Evolutionary conservation across 2,888 invertebrate species (phyloP), one percentile per base, ranked within the genome.

Genomic region (Drosophila leonis): DNA sequence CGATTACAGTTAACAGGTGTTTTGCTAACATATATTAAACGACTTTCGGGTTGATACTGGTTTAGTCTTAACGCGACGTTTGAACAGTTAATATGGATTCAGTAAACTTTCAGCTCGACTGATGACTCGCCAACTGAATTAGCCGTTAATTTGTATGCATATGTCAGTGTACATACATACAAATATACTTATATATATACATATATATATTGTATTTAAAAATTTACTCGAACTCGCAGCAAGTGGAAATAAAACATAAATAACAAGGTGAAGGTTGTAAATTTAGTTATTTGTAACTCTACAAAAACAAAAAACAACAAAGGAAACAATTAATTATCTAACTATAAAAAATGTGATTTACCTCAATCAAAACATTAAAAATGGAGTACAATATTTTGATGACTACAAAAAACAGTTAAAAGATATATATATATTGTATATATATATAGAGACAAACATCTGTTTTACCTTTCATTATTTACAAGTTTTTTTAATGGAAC

Each of bases 21-120:
- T 49, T 59, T n/a, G 0, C 42, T 31, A 7, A 20, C 51, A 18
- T 59, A 60, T 74, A 78, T 71, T 70, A 70, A 77, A 61, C 64
- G n/a, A 27, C 65, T 48, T 54, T 51, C 18, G 41, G 41, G 55
- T 56, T 63, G 66, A 54, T 39, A 29, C 12, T 9, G 37, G 49
- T 37, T 62, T 85, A 86, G 88, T 90, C 63, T 64, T 71, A 51
- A 51, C 77, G 75, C 72, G 72, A 46, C 71, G 33, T 51, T 72
- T 88, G 62, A 62, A 27, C 71, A 42, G 73, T 60, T 70, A 75
- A 54, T 70, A 82, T 82, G 88, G 74, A 37, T 13, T 41, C 55
- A 27, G 44, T 27, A 12, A 51, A 44, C 24, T 67, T 60, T 42
- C 63, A 63, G 67, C 63, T 29, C 35, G 33, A 41, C 33, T 49